Evolutionary conservation across 2,888 invertebrate species (phyloP), one percentile per base, ranked within the genome.

Genomic region (Baronia brevicornis): DNA sequence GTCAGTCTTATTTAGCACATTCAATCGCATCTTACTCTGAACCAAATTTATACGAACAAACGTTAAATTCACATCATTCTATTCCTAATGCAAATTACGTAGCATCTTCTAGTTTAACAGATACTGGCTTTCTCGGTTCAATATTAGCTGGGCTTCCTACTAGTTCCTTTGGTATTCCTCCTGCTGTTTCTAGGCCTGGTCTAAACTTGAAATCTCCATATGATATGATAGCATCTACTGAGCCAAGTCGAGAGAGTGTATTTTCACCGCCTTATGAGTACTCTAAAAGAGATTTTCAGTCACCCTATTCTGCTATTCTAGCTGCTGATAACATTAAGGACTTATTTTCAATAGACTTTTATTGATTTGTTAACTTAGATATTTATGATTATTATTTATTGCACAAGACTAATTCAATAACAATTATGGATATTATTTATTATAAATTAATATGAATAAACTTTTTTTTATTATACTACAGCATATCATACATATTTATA

Each of bases 201-300:
- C 33, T 43, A 2, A 37, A 40, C 3, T 30, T 56, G 5, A 48
- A 46, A 39, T 56, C 55, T 2, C 54, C 55, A 8, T 56, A 56
- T 20, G 55, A 56, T 4, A 43, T 47, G 6, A 42, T 51, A 17
- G 33, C 46, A 4, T 36, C 37, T 9, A 29, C 24, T 8, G 21
- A 31, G 1, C 27, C 37, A 5, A 19, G 28, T 24, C 17, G 40
- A 3, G 39, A 41, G 3, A 28, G 36, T 1, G 1, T 23, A 11
- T 25, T 30, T 6, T 35, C 35, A 11, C 32, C 35, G 4, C 24
- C 37, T 5, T n/a, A 44, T 7, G 27, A 35, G 12, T 26, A 22
- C 10, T 19, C 60, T 0, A 68, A 68, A 21, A 60, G 48, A 1
- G 67, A 73, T 38, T 71, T 78, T 8, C 54, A 64, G 33, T 67